Base-by-base conservation (phyloP, 2,888 invertebrate species). In the Pterostichus niger region DNA sequence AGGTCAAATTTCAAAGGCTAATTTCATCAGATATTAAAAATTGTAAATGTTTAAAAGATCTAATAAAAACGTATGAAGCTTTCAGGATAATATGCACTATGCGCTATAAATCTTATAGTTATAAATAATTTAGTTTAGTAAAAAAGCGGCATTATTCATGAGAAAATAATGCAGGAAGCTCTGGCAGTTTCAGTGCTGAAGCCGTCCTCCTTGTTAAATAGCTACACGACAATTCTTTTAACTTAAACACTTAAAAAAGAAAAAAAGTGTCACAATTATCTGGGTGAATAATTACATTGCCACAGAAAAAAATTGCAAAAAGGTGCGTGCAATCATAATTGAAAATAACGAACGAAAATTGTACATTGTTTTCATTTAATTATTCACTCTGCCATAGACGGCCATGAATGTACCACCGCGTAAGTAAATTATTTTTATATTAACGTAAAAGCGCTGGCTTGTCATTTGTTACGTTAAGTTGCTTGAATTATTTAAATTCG, bases 281-380 rank as follows among this genome's bases (percentile, higher is more conserved):
- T 77, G 59, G 24, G 59, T 40, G 77, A 77, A 59, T 77, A 77
- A 77, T 77, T 77, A 77, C 59, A 59, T n/a, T 17, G 40, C 40
- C 76, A 35, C 15, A 54, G 40, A 56, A 77, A 77, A 76, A 73
- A 77, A 54, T 40, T 44, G 44, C 40, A 40, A 13, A 71, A 44
- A 71, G 46, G 68, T 71, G 68, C 44, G 68, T 71, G 44, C 64
- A 64, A 64, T 59, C 79, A 79, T 79, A 79, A 79, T 79, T 79
- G 79, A 79, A 79, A 79, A 79, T 79, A 64, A 79, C 79, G 79
- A 79, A 79, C 46, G 31, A 61, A 64, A 49, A 61, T 49, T 61
- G 79, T 79, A 79, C 59, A 79, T 64, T 79, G 79, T 79, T 79
- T 79, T 79, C 79, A 64, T 79, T 79, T 79, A 79, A 79, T 79